Evolutionary conservation across 2,888 invertebrate species (phyloP).

Genomic region (Augochlorella aurata): DNA sequence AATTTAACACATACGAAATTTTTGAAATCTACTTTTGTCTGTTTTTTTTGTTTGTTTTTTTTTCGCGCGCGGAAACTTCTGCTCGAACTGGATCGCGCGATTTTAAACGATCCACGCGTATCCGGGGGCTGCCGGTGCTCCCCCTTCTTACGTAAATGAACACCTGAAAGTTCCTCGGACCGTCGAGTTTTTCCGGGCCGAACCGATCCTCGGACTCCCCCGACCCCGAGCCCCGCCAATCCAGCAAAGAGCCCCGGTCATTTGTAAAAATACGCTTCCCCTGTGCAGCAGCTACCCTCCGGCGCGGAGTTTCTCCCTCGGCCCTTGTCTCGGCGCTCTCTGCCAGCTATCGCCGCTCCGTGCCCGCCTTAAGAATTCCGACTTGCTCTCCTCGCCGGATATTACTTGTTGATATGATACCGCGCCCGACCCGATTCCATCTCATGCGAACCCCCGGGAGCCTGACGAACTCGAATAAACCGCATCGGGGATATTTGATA

Average conservation of each 20-base stretch:
- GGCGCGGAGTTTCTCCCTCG: not conserved
- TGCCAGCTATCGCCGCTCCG: slow-evolving; percentile 25
- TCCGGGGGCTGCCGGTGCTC: slow-evolving; percentile 23
- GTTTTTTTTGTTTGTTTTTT: no score
- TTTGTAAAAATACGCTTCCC: slow-evolving; percentile 19
- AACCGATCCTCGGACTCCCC: not conserved
- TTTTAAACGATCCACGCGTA: slow-evolving; percentile 37
- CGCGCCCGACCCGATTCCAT: slow-evolving; percentile 6
- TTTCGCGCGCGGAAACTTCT: slow-evolving; percentile 31
- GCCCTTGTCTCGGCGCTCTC: slow-evolving; percentile 15
- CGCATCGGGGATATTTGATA: not conserved
- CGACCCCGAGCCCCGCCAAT: not conserved
- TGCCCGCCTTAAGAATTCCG: slow-evolving; percentile 8
- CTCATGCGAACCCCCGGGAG: not conserved
- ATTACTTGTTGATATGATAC: slow-evolving; percentile 53
- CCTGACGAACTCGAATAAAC: slow-evolving; percentile 1
- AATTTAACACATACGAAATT: no score
- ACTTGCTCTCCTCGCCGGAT: slow-evolving; percentile 12
- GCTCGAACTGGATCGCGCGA: slow-evolving; percentile 42
- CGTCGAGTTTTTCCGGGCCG: slow-evolving; percentile 13
- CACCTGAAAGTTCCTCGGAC: slow-evolving; percentile 36
- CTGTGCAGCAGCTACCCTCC: not conserved
- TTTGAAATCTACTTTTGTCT: no score
- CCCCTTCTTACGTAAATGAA: slow-evolving; percentile 45
- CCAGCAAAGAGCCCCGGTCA: slow-evolving; percentile 11